Evolutionary conservation across 2,888 invertebrate genomes (phyloP), one percentile per base, ranked within the genome.

Genomic region (Sarcophaga caerulescens): DNA sequence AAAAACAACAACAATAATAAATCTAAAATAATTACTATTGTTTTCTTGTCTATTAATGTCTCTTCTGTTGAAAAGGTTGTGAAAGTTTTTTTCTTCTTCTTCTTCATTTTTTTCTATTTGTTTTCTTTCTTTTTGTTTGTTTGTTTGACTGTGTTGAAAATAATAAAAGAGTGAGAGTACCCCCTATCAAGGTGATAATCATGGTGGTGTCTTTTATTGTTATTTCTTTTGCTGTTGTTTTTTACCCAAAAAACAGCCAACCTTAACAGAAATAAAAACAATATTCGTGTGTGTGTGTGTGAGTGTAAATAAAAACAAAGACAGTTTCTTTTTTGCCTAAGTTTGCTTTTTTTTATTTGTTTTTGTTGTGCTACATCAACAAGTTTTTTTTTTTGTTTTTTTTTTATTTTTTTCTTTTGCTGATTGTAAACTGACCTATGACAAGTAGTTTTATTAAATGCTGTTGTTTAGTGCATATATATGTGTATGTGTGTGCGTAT

Each of bases 31-130:
- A 17, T 52, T 52, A 5, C 12, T 52, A 14, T 52, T 52, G 35
- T 52, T 52, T 52, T 52, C 14, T 52, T 17, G 14, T 52, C 12
- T 52, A 52, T 52, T 52, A 17, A 17, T 14, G 5, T 66, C 2
- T 8, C 8, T 44, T 66, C n/a, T 44, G 11, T 83, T 85, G 68
- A 75, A 78, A 82, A 77, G 65, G 52, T 81, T 83, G 85, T 83
- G 85, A 86, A 86, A 86, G 85, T 86, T 86, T 83, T 68, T 81
- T 47, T 10, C 10, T 47, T 47, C 47, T 35, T 35, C 35, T 35
- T 35, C 35, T 35, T 25, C 6, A 6, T 25, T 25, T 25, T 25
- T 35, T 35, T 10, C 35, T 35, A 52, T 52, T 52, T 60, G 52
- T 71, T 65, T 23, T 45, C 25, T n/a, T 57, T 52, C 65, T 47